phyloP scores from a whole-genome alignment of 2,888 invertebrate genomes.

The Yponomeuta cagnagella region DNA sequence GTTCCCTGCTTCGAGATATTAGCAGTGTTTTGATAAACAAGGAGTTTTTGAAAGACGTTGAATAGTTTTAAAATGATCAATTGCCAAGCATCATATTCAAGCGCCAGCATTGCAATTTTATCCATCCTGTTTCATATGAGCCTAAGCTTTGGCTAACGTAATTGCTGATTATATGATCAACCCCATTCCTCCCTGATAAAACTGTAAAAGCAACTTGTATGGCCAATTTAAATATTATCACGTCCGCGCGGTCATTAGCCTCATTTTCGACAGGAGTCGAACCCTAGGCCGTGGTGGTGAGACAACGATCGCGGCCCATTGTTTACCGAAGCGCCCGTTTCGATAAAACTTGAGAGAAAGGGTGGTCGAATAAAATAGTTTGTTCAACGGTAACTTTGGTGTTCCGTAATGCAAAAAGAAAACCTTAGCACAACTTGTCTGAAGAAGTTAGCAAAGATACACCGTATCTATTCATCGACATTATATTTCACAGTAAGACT shows the following conservation, averaged over 20 bases:
- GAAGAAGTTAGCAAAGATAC: no score
- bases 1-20: no score
- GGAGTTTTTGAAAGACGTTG: no score
- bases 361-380: conserved; percentile 8
- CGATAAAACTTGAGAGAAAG: conserved; percentile 12
- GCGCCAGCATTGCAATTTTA: no score
- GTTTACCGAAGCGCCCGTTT: conserved; percentile 27
- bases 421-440: not conserved
- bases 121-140: no score
- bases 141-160: no score
- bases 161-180: no score
- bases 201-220: not conserved
- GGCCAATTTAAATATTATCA: conserved; percentile 11
- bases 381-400: not conserved
- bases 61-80: no score
- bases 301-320: conserved; percentile 68
- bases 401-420: not conserved
- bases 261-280: conserved; percentile 61
- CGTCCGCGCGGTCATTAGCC: conserved; percentile 55
- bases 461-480: no score
- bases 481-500: no score
- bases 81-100: no score
- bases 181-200: not conserved
- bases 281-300: conserved; percentile 50
- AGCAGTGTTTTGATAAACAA: no score